phyloP scores from a whole-genome alignment of 2,797 vertebrate species.

The Decapterus maruadsi region DNA sequence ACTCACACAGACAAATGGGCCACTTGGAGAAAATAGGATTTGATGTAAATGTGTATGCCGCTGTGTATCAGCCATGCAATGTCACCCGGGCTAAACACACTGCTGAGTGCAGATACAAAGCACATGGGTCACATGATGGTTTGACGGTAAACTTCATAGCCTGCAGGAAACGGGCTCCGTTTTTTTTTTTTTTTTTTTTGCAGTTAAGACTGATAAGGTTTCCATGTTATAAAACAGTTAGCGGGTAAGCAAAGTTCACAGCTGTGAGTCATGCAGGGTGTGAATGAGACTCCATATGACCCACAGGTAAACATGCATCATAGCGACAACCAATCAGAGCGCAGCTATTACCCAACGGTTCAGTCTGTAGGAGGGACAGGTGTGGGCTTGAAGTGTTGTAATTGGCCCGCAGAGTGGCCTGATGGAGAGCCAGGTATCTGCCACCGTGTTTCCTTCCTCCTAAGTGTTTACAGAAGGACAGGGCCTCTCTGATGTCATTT shows the following conservation, averaged over 20 bases:
- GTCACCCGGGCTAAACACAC: constrained; percentile 54
- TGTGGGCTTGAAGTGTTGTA: constrained; percentile 35
- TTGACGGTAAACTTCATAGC: constrained; percentile 1
- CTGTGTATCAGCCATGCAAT: constrained; percentile 50
- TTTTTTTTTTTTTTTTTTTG: too few relatives aligned
- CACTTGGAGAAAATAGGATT: constrained; percentile 75
- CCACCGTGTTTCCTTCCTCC: constrained; percentile 49
- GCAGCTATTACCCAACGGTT: not conserved
- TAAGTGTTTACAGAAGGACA: constrained; percentile 54
- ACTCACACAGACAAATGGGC: constrained; percentile 79
- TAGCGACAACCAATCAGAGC: constrained; percentile 16
- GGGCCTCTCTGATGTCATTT: constrained; percentile 50
- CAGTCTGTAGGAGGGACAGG: constrained; percentile 36
- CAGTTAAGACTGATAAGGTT: constrained; percentile 27
- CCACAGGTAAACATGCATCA: constrained; percentile 16
- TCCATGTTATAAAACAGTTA: constrained; percentile 50
- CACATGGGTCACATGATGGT: constrained; percentile 38
- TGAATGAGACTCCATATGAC: constrained; percentile 3
- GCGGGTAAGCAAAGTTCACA: constrained; percentile 48
- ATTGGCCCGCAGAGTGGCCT: constrained; percentile 53
- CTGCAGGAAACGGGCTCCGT: not conserved
- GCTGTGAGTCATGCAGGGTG: constrained; percentile 43
- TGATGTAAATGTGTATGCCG: constrained; percentile 68
- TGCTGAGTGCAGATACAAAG: constrained; percentile 11
- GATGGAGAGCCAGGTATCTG: constrained; percentile 50